These are phyloP conservation scores for Apistogramma diplotaenia DNA, from an alignment of 2,113 vertebrate genomes.

Conservation along the genomic window DNA sequence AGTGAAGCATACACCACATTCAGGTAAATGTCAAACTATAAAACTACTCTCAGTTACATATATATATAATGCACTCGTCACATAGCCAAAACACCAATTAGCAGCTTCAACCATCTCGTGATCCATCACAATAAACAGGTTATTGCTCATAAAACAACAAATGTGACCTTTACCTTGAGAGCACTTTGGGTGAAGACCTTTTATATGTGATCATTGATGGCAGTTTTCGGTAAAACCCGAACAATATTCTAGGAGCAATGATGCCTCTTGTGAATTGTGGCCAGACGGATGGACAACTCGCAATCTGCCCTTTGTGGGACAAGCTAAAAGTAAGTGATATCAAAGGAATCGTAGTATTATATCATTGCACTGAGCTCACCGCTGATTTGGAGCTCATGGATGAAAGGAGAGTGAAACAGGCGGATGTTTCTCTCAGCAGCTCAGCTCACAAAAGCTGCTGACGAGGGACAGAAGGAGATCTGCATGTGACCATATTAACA, in stretches of 20 bases:
- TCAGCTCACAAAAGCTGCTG: not conserved
- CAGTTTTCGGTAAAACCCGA: not conserved
- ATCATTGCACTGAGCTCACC: slow-evolving; percentile 35
- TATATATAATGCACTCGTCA: no score
- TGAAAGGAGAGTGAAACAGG: not conserved
- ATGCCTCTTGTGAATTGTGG: rapidly evolving
- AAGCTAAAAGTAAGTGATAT: not conserved
- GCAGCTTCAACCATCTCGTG: no score
- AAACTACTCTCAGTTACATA: not conserved
- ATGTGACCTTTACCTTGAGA: not conserved
- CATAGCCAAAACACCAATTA: no score
- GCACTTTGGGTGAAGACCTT: not conserved
- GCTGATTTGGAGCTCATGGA: slow-evolving; percentile 12
- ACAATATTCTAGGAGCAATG: not conserved
- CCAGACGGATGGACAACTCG: not conserved
- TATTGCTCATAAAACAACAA: not conserved
- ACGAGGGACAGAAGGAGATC: not conserved
- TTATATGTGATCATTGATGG: not conserved
- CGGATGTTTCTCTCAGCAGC: not conserved
- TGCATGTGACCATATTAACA: not conserved
- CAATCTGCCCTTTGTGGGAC: not conserved
- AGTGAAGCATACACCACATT: not conserved
- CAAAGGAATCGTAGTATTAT: not conserved
- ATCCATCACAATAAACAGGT: no score
- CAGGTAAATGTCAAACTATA: not conserved